Evolutionary conservation across 1,140 invertebrate genomes (phyloP).

Genomic region (Drosophila saltans): DNA sequence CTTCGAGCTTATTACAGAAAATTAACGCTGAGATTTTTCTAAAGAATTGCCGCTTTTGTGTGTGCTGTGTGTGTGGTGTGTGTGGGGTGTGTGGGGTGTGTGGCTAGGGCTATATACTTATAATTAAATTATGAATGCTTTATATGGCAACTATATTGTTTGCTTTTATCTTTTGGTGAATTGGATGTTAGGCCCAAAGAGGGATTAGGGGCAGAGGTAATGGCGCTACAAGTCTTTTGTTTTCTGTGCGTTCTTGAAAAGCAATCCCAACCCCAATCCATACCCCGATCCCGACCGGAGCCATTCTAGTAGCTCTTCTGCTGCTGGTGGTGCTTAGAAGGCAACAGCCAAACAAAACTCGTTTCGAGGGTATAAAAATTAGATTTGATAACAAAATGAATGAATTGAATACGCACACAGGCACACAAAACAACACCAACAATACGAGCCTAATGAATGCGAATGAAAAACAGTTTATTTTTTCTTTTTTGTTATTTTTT

Average conservation of each 20-base stretch:
- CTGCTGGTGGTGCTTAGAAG: slow-evolving; percentile 25
- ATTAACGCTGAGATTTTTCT: slow-evolving; percentile 67
- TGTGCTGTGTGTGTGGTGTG: slow-evolving; percentile 18
- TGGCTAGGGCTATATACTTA: slow-evolving; percentile 53
- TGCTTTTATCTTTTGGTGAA: slow-evolving; percentile 50
- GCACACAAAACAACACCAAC: slow-evolving; percentile 38
- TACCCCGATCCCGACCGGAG: neutral
- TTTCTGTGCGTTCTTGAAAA: slow-evolving; percentile 58
- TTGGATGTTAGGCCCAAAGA: neutral
- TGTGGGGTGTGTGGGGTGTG: slow-evolving; percentile 5
- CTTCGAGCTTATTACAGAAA: slow-evolving; percentile 66
- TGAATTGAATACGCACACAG: slow-evolving; percentile 61
- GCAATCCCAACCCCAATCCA: slow-evolving; percentile 29
- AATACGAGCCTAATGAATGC: slow-evolving; percentile 72
- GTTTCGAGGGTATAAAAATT: slow-evolving; percentile 52
- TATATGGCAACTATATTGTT: slow-evolving; percentile 75
- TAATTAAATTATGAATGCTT: slow-evolving; percentile 81
- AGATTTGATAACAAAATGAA: slow-evolving; percentile 63
- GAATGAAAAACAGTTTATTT: slow-evolving; percentile 48
- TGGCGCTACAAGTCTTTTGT: slow-evolving; percentile 49
- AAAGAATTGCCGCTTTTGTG: slow-evolving; percentile 59
- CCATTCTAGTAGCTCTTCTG: neutral
- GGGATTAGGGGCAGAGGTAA: neutral
- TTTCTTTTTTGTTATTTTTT: slow-evolving; percentile 47
- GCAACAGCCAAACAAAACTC: slow-evolving; percentile 41